Evolutionary conservation across 2,113 vertebrate genomes (phyloP), one percentile per base, ranked within the genome.

Genomic region (Syrmaticus mikado): DNA sequence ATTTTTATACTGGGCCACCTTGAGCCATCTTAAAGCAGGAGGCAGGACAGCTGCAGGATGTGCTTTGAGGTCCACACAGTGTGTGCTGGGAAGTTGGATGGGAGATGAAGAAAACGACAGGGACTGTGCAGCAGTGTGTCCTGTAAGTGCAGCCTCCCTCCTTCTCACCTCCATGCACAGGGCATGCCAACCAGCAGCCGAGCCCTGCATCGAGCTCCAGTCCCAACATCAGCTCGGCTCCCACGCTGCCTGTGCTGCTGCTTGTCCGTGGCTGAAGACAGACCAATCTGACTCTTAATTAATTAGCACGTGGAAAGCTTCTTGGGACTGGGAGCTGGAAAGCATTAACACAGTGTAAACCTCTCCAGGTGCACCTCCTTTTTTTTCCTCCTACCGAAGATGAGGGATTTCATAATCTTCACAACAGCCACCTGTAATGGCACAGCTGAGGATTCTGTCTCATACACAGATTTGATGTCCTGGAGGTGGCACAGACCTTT

Each of bases 251-350:
- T 41, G 3, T 3, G 28, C 16, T 7, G 6, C 89, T 53, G 34
- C 21, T 61, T 65, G 53, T 41, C 72, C 36, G 6, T 9, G 13
- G 36, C 55, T 78, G 70, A 40, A 60, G 87, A 40, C 70, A 55
- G 34, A 43, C 48, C 65, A 36, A 22, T 50, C 48, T 0, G 0
- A 11, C 46, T 71, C 57, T 61, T 73, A 38, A 64, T 50, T 83
- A 67, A 79, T 80, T 45, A 89, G 41, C 55, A 20, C 74, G 34
- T 58, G 28, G 60, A 89, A 95, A 89, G 52, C 9, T 50, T 24
- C 7, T 43, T 34, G 78, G 40, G 43, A 57, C 61, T 27, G 46
- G 75, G 18, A 40, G 78, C 48, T 45, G 60, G 45, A 70, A 65
- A 52, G 40, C 48, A n/a, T 61, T 28, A 89, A 36, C 53, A 25